Base-by-base conservation (phyloP, 2,797 vertebrate species). In the Sebastes taczanowskii region DNA sequence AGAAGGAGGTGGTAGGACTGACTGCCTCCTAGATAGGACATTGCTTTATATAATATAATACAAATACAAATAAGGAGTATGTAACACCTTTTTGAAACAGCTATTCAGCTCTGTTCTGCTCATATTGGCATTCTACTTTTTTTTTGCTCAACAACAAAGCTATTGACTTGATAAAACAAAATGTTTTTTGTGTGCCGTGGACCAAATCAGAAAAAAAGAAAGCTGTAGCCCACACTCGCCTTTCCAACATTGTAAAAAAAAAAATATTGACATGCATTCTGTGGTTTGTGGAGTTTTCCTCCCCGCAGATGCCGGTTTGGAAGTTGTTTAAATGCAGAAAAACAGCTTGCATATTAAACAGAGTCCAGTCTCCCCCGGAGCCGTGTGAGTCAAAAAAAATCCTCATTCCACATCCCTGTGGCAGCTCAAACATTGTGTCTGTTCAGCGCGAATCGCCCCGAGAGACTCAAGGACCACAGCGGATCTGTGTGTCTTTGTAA, bases 301-400 rank as follows among this genome's bases (percentile, higher is more conserved):
- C 30, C 59, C 55, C 23, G 10, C 67, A 77, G 75, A 85, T 86
- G 74, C 53, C 75, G 74, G 86, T 86, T 90, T 77, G 68, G 82
- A 82, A 74, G 73, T 82, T 78, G 77, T 89, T 88, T 81, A 84
- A 91, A 87, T 83, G 71, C 86, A 85, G 78, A 81, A 71, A 74
- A 80, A 71, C 83, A 83, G 65, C 82, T 72, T 35, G 70, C 80
- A 84, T 87, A 87, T 91, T 91, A 84, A 90, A 89, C 80, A 69
- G 68, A 74, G 60, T 83, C 71, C 71, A 82, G 32, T 83, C 86
- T 81, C 58, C 72, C 65, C 61, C 23, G n/a, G 68, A 70, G 80
- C 58, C 46, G 64, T 66, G 30, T 64, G 76, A 81, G 56, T 89
- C 69, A 82, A 75, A 53, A 53, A 53, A 53, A 55, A 70, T 46